These are phyloP conservation scores for Sisyra nigra DNA, from an alignment of 2,888 invertebrate species.

Conservation along the genomic window DNA sequence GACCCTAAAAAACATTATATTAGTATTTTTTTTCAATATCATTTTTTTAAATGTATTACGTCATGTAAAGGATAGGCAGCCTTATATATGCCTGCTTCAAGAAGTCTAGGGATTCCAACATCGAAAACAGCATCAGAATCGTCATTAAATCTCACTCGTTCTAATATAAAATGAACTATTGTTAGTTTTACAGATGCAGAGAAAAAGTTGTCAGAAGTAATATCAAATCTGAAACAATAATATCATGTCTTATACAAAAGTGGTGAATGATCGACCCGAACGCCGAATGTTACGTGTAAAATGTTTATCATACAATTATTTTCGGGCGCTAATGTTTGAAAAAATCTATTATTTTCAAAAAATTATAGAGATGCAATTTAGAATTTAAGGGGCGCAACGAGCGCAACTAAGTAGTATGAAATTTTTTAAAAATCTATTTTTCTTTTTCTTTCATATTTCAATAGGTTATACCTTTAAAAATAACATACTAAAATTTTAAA, in stretches of 20 bases:
- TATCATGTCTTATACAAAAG: constrained; percentile 7
- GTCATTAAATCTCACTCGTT: constrained; percentile 46
- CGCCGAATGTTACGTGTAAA: too few relatives aligned
- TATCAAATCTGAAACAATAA: constrained; percentile 38
- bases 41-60: constrained; percentile 26
- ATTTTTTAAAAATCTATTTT: too few relatives aligned
- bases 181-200: constrained; percentile 44
- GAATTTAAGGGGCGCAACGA: too few relatives aligned
- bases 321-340: too few relatives aligned
- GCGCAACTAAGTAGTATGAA: too few relatives aligned
- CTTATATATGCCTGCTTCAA: constrained; percentile 44
- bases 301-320: too few relatives aligned
- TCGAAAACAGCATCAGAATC: constrained; percentile 32
- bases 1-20: constrained; percentile 32
- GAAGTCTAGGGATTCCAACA: constrained; percentile 49
- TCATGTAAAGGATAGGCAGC: constrained; percentile 65
- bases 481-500: too few relatives aligned
- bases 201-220: constrained; percentile 49
- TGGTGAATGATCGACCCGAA: too few relatives aligned
- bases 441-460: too few relatives aligned
- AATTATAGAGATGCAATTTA: too few relatives aligned
- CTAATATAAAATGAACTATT: constrained; percentile 59
- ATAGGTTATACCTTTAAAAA: too few relatives aligned
- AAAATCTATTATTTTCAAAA: too few relatives aligned
- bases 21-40: neutral